Percentiles rank a stretch among this genome's conserved stretches.
phyloP scores from a whole-genome alignment of 2,113 vertebrate genomes.

The Eulacestoma nigropectus region DNA sequence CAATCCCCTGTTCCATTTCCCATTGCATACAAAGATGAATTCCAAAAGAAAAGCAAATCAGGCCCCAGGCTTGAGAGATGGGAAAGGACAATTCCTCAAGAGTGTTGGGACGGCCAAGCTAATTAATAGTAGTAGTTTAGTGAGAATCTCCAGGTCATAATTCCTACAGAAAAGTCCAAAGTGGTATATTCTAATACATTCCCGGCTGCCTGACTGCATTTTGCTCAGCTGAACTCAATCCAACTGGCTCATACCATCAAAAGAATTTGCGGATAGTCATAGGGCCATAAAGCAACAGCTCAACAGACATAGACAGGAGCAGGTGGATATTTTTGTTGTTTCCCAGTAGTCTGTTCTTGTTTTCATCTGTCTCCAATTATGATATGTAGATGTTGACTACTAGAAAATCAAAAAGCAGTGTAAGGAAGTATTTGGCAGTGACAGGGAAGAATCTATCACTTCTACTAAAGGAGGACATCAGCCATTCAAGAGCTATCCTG shows the following conservation, averaged over 20 bases:
- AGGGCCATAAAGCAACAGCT: background rate
- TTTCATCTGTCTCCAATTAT: background rate
- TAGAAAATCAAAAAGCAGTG: background rate
- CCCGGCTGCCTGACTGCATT: background rate
- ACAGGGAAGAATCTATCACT: background rate
- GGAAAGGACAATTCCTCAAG: background rate
- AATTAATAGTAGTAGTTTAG: background rate
- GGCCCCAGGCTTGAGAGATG: background rate
- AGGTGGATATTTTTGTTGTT: background rate
- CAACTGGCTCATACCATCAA: background rate
- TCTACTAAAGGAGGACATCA: background rate
- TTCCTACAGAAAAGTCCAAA: background rate
- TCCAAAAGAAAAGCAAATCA: background rate
- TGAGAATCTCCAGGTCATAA: background rate
- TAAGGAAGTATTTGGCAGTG: background rate
- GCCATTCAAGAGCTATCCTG: background rate
- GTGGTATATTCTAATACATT: background rate
- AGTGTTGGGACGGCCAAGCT: background rate
- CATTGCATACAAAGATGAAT: background rate
- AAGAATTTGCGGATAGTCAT: background rate
- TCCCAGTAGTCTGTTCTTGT: background rate
- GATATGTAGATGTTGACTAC: rapidly evolving
- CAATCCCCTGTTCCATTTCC: background rate
- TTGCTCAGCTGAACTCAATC: background rate
- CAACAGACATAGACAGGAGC: background rate